Evolutionary conservation across 2,113 vertebrate species (phyloP), one percentile per base, ranked within the genome.

Genomic region (Ursus arctos): DNA sequence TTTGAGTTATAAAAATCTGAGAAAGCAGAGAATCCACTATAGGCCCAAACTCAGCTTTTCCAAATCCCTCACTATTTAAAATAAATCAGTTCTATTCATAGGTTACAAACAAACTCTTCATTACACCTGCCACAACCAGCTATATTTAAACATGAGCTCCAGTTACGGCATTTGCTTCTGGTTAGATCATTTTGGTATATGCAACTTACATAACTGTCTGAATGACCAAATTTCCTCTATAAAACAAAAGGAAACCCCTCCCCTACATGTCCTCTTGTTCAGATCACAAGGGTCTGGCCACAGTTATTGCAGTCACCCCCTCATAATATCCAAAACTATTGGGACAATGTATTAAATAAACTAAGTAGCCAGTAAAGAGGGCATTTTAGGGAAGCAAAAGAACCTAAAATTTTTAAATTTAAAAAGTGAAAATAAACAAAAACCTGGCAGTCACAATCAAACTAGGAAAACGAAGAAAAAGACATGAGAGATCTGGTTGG

Each of bases 201-300:
- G n/a, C 7, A 86, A 28, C 22, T 88, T 76, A 88, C 7, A 19
- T 88, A 97, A 97, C 13, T 69, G 21, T 11, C 71, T 61, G 47
- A 96, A 94, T 93, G 59, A 88, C 82, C 31, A 91, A 97, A 84
- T 40, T 88, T 91, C 63, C 79, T 61, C 51, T 69, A 53, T 88
- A 96, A 92, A 87, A 92, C 51, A 85, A 93, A 96, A 95, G 84
- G 84, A 91, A 94, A 76, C 33, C 49, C 69, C 49, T 91, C 65
- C 55, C 59, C 53, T 55, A 59, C 43, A 49, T 55, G 21, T 76
- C 71, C n/a, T 89, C 16, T 49, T 74, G 9, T 84, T 94, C 77
- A 95, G 76, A 88, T 94, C 57, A 90, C 2, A 3, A 89, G 74
- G 51, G 36, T 59, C 26, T 85, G 24, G 36, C 16, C 81, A 43